phyloP scores from a whole-genome alignment of 2,888 invertebrate genomes.

The Lycia hirtaria region DNA sequence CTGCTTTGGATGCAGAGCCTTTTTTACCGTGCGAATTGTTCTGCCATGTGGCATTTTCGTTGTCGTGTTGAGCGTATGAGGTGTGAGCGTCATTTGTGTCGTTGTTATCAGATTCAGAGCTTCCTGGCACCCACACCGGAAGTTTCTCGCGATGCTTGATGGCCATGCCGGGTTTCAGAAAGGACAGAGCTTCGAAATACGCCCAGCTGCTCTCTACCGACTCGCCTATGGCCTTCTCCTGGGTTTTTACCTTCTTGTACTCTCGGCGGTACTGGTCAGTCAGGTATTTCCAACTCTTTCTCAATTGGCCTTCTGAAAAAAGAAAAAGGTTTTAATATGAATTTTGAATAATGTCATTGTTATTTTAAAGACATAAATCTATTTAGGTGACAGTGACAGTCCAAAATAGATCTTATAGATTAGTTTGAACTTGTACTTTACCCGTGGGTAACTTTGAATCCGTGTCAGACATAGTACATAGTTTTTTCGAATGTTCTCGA shows the following conservation, averaged over 20 bases:
- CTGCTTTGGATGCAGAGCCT: slow-evolving; percentile 23
- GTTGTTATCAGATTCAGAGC: slow-evolving; percentile 18
- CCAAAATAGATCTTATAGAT: too few species aligned
- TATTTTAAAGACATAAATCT: too few species aligned
- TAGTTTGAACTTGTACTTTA: too few species aligned
- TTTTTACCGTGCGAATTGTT: not conserved
- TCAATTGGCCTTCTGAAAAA: slow-evolving; percentile 42
- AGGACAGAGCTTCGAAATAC: slow-evolving; percentile 42
- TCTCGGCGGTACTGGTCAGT: slow-evolving; percentile 54
- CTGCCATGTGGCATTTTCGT: slow-evolving; percentile 13
- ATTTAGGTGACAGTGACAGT: too few species aligned
- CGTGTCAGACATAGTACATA: too few species aligned
- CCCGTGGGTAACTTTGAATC: too few species aligned
- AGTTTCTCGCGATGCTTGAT: not conserved
- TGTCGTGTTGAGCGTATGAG: slow-evolving; percentile 7
- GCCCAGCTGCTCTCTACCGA: slow-evolving; percentile 41
- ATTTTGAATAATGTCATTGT: not conserved
- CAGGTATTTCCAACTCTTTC: slow-evolving; percentile 51
- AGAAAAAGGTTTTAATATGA: too few species aligned
- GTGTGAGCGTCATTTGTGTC: not conserved
- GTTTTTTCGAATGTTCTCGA: too few species aligned
- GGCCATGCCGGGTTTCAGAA: slow-evolving; percentile 38
- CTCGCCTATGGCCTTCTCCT: slow-evolving; percentile 18
- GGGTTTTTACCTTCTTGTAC: slow-evolving; percentile 38
- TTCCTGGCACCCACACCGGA: not conserved